phyloP scores from a whole-genome alignment of 2,797 vertebrate species.

The Austrolebias charrua region DNA sequence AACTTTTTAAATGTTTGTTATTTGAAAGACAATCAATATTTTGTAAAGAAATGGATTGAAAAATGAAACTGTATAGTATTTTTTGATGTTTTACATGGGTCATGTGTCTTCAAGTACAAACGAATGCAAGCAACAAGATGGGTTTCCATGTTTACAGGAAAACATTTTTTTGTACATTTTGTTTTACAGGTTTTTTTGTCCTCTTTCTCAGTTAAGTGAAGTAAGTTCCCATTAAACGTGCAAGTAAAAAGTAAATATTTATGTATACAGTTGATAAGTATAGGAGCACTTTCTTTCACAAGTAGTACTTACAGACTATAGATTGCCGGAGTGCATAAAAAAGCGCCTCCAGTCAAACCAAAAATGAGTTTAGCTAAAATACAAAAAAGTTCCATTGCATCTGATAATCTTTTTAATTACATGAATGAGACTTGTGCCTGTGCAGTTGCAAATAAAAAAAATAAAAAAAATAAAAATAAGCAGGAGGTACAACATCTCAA shows the following conservation, averaged over 20 bases:
- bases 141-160: constrained; percentile 83
- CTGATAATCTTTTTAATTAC: constrained; percentile 79
- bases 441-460: constrained; percentile 68
- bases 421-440: constrained; percentile 81
- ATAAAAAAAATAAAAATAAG: constrained; percentile 57
- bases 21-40: constrained; percentile 28
- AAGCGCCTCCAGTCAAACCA: constrained; percentile 78
- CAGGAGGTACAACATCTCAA: constrained; percentile 72
- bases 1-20: constrained; percentile 28
- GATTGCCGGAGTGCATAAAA: constrained; percentile 84
- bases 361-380: constrained; percentile 78
- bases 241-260: constrained; percentile 94
- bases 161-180: constrained; percentile 64
- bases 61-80: constrained; percentile 24
- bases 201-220: constrained; percentile 84
- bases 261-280: constrained; percentile 96
- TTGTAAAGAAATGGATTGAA: constrained; percentile 16
- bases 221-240: constrained; percentile 93
- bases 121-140: constrained; percentile 87
- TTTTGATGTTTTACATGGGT: constrained; percentile 72
- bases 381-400: constrained; percentile 85
- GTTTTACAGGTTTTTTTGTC: constrained; percentile 63
- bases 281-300: constrained; percentile 91
- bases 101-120: constrained; percentile 78
- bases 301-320: constrained; percentile 98